Evolutionary conservation across 1,140 invertebrate genomes (phyloP).

Genomic region (Aphelinus atriplicis): DNA sequence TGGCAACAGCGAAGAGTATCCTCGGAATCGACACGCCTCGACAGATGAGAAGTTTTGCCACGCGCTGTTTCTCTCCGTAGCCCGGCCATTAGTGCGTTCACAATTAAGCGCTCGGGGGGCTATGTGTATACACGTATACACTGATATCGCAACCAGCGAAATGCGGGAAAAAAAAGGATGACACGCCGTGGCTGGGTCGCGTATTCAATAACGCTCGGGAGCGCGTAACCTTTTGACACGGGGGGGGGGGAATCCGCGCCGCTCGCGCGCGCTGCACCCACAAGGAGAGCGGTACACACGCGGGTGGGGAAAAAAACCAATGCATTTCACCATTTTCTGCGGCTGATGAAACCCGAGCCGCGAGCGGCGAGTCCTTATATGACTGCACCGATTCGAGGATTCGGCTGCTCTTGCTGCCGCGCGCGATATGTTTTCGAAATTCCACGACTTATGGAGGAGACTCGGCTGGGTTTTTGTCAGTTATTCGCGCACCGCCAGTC

Average conservation of each 20-base stretch:
- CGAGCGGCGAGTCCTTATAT: not conserved
- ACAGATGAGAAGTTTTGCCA: not conserved
- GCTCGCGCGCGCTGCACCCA: conserved; percentile 4
- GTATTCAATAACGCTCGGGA: not conserved
- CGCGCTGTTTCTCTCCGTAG: not conserved
- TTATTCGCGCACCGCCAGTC: no score
- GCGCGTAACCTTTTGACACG: conserved; percentile 25
- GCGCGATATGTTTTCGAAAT: no score
- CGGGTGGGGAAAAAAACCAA: conserved; percentile 10
- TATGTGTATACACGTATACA: no score
- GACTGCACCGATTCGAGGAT: no score
- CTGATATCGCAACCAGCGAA: no score
- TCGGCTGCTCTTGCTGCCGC: no score
- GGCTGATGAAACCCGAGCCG: conserved; percentile 8
- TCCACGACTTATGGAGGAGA: no score
- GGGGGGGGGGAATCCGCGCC: not conserved
- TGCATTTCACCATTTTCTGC: conserved; percentile 17
- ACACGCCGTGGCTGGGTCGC: not conserved
- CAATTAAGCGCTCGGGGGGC: no score
- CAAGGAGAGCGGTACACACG: not conserved
- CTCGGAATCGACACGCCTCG: conserved; percentile 12
- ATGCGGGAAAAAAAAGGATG: no score
- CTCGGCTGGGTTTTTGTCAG: no score
- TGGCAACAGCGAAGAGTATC: no score
- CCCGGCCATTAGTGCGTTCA: not conserved